phyloP scores from a whole-genome alignment of 2,797 vertebrate genomes.

The Leptoclinus maculatus region DNA sequence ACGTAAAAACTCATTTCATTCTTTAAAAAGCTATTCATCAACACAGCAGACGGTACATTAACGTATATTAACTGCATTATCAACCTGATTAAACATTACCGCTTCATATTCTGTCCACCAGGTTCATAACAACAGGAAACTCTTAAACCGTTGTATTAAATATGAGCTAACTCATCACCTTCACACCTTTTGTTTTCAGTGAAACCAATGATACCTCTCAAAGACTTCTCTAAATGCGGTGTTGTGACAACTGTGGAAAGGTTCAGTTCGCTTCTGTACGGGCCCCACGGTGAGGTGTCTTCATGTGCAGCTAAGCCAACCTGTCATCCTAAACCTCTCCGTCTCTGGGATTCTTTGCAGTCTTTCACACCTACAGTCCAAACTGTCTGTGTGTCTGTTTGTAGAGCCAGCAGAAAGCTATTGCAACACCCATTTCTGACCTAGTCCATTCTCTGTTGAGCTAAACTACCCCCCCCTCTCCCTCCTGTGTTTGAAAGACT shows the following conservation, averaged over 20 bases:
- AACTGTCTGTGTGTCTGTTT: constrained; percentile 33
- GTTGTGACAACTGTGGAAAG: not conserved
- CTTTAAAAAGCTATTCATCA: not conserved
- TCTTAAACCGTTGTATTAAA: not conserved
- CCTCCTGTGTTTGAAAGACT: not conserved
- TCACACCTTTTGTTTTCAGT: not conserved
- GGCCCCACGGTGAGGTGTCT: not conserved
- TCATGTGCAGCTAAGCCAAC: constrained; percentile 26
- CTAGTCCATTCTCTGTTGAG: constrained; percentile 2
- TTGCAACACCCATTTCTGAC: constrained; percentile 14
- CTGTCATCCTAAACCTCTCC: constrained; percentile 46
- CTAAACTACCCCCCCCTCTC: not conserved
- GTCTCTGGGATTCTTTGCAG: constrained; percentile 47
- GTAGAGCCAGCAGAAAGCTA: constrained; percentile 19
- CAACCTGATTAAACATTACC: not conserved
- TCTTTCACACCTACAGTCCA: constrained; percentile 49
- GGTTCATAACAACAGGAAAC: not conserved
- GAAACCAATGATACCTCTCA: not conserved
- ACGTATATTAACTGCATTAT: not conserved
- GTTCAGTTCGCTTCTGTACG: not conserved
- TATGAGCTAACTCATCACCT: not conserved
- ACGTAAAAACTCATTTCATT: not conserved
- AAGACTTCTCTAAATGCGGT: not conserved
- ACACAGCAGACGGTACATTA: not conserved
- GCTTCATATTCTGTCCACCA: not conserved